Base-by-base conservation (phyloP, 92 coral and sea anemone genomes). In the Epizoanthus stellaris region DNA sequence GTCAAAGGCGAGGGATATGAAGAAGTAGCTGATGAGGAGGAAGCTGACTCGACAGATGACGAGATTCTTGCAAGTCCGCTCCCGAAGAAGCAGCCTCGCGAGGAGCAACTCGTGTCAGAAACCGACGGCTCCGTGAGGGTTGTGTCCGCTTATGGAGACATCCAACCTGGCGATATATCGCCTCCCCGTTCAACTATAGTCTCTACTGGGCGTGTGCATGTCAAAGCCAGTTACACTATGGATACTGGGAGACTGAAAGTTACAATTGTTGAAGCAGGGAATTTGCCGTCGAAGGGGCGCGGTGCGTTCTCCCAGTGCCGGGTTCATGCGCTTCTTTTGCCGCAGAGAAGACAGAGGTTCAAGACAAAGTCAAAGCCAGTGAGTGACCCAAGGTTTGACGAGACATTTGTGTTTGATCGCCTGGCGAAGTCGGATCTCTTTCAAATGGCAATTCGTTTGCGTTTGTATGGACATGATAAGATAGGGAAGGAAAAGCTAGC, bases 381-480 rank as follows among this genome's bases (percentile, higher is more conserved):
- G 43, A 85, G 91, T 30, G 83, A 92, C n/a, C 98, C 99, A 15
- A 90, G 76, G 38, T 97, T 95, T 84, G 88, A 91, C 68, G 99
- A 97, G 84, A 95, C 93, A n/a, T 97, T 95, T 61, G 91, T 91
- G 25, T 97, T 97, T 57, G 96, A 97, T 79, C 90, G 98, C n/a
- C 91, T 97, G 0, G 83, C 88, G 60, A 86, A 90, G 73, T 90
- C 93, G 57, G 98, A 97, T 65, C 91, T 97, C n/a, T 93, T 88
- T 72, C 85, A 93, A 86, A 80, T 89, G 66, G 95, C 99, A 14
- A 82, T 97, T 6, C 91, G 99, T 25, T 77, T 97, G 81, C 89
- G 99, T 39, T 89, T 97, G 43, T 95, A 97, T 77, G 95, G 95
- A 71, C 88, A 89, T 62, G 93, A 89, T 30, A 93, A 91, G 68